Conservation (phyloP, 2,797 vertebrate species). For the Smutsia gigantea region DNA sequence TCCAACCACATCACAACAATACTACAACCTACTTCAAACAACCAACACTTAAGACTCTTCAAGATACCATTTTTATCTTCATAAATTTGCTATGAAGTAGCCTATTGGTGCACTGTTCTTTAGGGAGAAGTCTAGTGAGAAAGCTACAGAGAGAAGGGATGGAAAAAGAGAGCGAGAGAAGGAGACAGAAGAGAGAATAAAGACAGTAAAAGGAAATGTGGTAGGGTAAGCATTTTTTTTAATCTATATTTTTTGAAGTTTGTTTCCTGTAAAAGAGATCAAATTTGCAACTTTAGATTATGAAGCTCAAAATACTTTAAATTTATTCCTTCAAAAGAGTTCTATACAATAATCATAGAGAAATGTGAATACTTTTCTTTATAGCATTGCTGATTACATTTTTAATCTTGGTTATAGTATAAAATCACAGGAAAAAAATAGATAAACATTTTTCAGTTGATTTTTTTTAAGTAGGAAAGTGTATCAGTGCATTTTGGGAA, state of each 20-base stretch:
- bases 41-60: constrained; percentile 30
- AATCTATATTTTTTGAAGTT: neutral
- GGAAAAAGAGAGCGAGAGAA: neutral
- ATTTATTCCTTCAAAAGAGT: neutral
- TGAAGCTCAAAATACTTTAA: constrained; percentile 10
- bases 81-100: constrained; percentile 71
- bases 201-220: neutral
- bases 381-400: neutral
- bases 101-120: constrained; percentile 56
- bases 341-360: neutral
- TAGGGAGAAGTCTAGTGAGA: constrained; percentile 49
- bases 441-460: neutral
- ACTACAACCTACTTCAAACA: constrained; percentile 61
- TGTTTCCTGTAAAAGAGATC: neutral
- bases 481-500: neutral
- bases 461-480: neutral
- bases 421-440: neutral
- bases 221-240: neutral
- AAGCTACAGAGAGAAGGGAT: constrained; percentile 16
- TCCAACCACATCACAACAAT: rapidly evolving
- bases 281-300: neutral
- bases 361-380: neutral
- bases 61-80: constrained; percentile 64
- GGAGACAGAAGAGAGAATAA: neutral
- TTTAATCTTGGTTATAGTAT: neutral